These are phyloP conservation scores for Chaetodon auriga DNA, from an alignment of 2,113 vertebrate species.

Conservation along the genomic window DNA sequence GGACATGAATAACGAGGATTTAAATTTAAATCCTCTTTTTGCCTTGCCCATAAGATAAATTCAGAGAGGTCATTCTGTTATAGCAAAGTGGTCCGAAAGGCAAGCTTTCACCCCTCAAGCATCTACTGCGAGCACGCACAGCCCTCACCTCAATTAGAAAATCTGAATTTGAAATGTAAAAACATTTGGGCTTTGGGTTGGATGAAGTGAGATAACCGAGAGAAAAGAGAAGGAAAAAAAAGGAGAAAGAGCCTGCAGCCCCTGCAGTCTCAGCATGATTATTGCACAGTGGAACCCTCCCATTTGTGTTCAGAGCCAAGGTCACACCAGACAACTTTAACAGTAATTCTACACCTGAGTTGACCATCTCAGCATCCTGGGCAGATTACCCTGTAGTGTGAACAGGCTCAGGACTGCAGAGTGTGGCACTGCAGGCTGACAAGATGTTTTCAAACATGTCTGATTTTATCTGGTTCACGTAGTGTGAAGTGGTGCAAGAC, in stretches of 20 bases:
- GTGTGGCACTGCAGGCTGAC: conserved; percentile 35
- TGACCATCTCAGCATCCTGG: conserved; percentile 35
- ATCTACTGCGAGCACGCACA: conserved; percentile 3
- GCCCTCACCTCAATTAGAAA: conserved; percentile 28
- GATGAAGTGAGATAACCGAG: conserved; percentile 4
- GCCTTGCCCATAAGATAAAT: conserved; percentile 30
- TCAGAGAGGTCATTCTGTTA: conserved; percentile 36
- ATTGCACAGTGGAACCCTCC: conserved; percentile 35
- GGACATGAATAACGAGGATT: conserved; percentile 54
- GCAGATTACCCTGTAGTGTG: conserved; percentile 49
- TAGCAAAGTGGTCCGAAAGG: conserved; percentile 42
- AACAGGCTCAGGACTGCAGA: conserved; percentile 33
- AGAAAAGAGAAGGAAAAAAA: background rate
- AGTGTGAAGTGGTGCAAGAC: conserved; percentile 52
- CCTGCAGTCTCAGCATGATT: conserved; percentile 30
- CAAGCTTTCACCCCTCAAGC: background rate
- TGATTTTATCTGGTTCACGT: conserved; percentile 58
- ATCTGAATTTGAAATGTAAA: conserved; percentile 23
- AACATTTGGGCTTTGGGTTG: conserved; percentile 28
- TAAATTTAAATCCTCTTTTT: conserved; percentile 48
- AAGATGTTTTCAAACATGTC: conserved; percentile 71
- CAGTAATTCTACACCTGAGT: conserved; percentile 67
- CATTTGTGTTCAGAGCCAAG: conserved; percentile 53
- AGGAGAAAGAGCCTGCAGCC: conserved; percentile 22
- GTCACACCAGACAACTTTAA: conserved; percentile 56